Evolutionary conservation across 2,888 invertebrate genomes (phyloP).

Genomic region (Stenoptilia bipunctidactyla): DNA sequence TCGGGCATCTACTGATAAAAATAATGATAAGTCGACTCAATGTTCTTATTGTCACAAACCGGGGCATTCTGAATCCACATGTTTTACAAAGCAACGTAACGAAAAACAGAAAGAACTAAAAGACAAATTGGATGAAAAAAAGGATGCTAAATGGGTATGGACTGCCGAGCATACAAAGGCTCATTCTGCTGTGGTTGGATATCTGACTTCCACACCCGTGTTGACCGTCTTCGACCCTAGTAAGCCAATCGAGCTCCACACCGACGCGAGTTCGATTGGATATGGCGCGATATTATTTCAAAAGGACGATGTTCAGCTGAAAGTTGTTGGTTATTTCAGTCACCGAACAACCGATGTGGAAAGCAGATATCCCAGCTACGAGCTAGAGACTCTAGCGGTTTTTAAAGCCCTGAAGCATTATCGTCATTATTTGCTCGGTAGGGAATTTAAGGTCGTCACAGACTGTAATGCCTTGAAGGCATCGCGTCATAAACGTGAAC

Average conservation of each 20-base stretch:
- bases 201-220: slow-evolving; percentile 8
- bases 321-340: slow-evolving; percentile 14
- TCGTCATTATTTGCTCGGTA: slow-evolving; percentile 14
- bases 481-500: slow-evolving; percentile 16
- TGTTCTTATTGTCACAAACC: slow-evolving; percentile 2
- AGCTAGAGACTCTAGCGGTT: slow-evolving; percentile 17
- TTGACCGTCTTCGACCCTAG: slow-evolving; percentile 11
- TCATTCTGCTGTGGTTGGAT: slow-evolving; percentile 7
- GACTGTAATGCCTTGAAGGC: slow-evolving; percentile 19
- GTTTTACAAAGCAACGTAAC: not conserved
- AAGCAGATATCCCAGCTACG: slow-evolving; percentile 17
- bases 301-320: slow-evolving; percentile 8
- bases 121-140: not conserved
- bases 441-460: slow-evolving; percentile 16
- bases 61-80: not conserved
- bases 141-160: not conserved
- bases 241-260: slow-evolving; percentile 9
- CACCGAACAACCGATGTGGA: slow-evolving; percentile 14
- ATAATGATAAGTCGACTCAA: not conserved
- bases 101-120: not conserved
- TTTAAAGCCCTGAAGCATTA: slow-evolving; percentile 17
- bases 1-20: not conserved
- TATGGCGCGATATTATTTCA: slow-evolving; percentile 13
- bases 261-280: slow-evolving; percentile 16
- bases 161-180: slow-evolving; percentile 8